These are phyloP conservation scores for Battus philenor DNA, from an alignment of 1,140 invertebrate genomes.

Conservation along the genomic window DNA sequence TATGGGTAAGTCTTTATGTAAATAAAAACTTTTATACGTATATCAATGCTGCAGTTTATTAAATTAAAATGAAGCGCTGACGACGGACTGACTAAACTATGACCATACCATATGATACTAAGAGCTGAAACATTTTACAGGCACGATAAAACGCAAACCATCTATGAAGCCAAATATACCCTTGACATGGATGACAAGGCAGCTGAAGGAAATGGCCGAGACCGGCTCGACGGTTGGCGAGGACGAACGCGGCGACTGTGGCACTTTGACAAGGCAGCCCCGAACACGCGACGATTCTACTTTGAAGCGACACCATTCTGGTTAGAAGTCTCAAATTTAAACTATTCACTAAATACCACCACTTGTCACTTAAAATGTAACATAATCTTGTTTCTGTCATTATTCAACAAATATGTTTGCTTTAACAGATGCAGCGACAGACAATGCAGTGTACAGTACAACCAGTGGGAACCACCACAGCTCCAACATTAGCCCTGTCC, in stretches of 20 bases:
- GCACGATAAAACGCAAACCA: conserved; percentile 92
- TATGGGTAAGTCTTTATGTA: conserved; percentile 71
- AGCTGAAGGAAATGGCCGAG: conserved; percentile 88
- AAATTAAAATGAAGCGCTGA: too few species aligned
- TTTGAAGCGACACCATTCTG: conserved; percentile 45
- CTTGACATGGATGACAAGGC: conserved; percentile 92
- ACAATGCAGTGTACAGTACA: conserved; percentile 35
- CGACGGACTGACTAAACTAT: too few species aligned
- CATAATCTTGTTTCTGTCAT: too few species aligned
- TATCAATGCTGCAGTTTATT: too few species aligned
- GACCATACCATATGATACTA: too few species aligned
- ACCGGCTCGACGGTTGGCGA: conserved; percentile 59
- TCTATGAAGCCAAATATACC: conserved; percentile 94
- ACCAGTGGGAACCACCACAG: conserved; percentile 24
- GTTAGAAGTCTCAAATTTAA: conserved; percentile 15
- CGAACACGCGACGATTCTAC: conserved; percentile 55
- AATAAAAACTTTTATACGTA: too few species aligned
- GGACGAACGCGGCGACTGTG: conserved; percentile 75
- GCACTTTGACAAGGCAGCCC: conserved; percentile 76
- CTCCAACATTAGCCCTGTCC: conserved; percentile 24
- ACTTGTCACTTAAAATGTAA: too few species aligned
- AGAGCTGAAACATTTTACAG: conserved; percentile 39
- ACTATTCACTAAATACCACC: too few species aligned
- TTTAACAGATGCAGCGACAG: conserved; percentile 40
- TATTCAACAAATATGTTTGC: too few species aligned